These are phyloP conservation scores for Apotomis capreana DNA, from an alignment of 2,888 invertebrate genomes.

Conservation along the genomic window DNA sequence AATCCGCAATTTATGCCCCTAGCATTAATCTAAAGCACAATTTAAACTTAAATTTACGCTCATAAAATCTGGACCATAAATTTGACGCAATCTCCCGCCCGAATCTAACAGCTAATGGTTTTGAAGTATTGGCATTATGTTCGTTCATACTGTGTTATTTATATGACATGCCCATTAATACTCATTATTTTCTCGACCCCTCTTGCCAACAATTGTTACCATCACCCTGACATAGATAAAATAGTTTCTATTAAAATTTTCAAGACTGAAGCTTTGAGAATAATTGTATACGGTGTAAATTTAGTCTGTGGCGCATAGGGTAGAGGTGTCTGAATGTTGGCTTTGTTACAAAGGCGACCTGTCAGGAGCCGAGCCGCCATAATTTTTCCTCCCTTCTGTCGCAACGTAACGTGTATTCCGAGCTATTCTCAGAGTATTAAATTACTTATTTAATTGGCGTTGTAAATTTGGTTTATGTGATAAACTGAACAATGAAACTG, in stretches of 20 bases:
- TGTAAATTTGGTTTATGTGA: slow-evolving; percentile 52
- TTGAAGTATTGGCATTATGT: slow-evolving; percentile 68
- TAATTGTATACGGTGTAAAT: slow-evolving; percentile 8
- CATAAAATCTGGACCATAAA: slow-evolving; percentile 39
- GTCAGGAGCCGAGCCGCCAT: slow-evolving; percentile 50
- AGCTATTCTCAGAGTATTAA: slow-evolving; percentile 57
- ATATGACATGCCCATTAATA: slow-evolving; percentile 67
- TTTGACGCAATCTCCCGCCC: slow-evolving; percentile 36
- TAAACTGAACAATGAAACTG: slow-evolving; percentile 45
- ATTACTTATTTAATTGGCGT: slow-evolving; percentile 56
- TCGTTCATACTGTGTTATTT: slow-evolving; percentile 62
- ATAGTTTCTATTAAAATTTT: neutral
- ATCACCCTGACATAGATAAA: slow-evolving; percentile 48
- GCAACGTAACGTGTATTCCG: slow-evolving; percentile 49
- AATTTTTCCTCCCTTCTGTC: slow-evolving; percentile 53
- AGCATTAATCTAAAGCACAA: slow-evolving; percentile 30
- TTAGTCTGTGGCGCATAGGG: slow-evolving; percentile 50
- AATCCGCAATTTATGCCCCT: slow-evolving; percentile 28
- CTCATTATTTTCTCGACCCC: slow-evolving; percentile 49
- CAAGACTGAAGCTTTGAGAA: neutral
- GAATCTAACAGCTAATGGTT: slow-evolving; percentile 60
- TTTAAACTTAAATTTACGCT: slow-evolving; percentile 32
- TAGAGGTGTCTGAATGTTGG: slow-evolving; percentile 52
- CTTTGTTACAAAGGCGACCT: slow-evolving; percentile 61
- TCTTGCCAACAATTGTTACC: slow-evolving; percentile 45